These are phyloP conservation scores for Therioaphis trifolii DNA, from an alignment of 2,888 invertebrate species.

Conservation along the genomic window DNA sequence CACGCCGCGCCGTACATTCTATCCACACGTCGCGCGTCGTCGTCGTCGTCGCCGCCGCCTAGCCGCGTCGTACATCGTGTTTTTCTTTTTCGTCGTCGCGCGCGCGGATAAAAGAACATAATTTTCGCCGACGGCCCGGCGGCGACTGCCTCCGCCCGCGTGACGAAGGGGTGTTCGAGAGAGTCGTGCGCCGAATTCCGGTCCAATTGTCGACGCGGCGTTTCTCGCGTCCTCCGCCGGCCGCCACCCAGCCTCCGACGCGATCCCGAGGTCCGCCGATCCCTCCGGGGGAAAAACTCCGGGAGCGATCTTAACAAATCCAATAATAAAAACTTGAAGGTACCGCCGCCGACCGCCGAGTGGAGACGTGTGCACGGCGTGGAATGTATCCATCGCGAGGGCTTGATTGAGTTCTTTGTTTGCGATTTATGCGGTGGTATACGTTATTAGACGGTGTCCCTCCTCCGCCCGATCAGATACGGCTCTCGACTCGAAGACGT, in stretches of 20 bases:
- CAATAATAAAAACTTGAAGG: slow-evolving; percentile 54
- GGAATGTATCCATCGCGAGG: too few species aligned
- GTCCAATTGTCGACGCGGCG: slow-evolving; percentile 8
- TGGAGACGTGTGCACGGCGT: slow-evolving; percentile 7
- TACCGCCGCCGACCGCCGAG: not conserved
- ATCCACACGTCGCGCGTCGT: too few species aligned
- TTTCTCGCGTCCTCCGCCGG: not conserved
- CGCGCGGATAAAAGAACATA: too few species aligned
- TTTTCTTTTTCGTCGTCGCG: too few species aligned
- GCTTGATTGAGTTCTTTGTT: slow-evolving; percentile 57
- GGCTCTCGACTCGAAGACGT: slow-evolving; percentile 8
- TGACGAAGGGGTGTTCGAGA: not conserved
- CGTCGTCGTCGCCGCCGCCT: too few species aligned
- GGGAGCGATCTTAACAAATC: slow-evolving; percentile 28
- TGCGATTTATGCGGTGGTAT: not conserved
- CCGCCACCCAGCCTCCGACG: not conserved
- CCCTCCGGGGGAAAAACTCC: slow-evolving; percentile 3
- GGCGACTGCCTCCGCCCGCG: not conserved
- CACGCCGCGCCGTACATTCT: too few species aligned
- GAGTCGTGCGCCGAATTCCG: slow-evolving; percentile 34
- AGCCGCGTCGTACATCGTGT: too few species aligned
- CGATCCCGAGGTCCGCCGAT: not conserved
- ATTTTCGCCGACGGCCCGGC: too few species aligned
- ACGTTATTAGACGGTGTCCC: slow-evolving; percentile 4
- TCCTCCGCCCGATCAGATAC: not conserved